phyloP scores from a whole-genome alignment of 2,797 vertebrate genomes.

The Lepus oiostolus region DNA sequence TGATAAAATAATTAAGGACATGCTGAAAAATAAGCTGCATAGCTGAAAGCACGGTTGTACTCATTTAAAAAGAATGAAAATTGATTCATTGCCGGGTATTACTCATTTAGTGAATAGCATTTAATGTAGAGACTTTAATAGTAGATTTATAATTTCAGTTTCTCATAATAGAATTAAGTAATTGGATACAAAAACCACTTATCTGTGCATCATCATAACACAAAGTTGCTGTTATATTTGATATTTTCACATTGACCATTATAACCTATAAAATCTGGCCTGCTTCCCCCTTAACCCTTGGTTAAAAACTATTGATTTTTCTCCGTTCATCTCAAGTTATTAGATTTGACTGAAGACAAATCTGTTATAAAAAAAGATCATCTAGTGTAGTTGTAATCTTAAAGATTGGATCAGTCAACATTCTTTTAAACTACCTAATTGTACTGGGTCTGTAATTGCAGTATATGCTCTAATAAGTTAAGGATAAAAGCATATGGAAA shows the following conservation, averaged over 20 bases:
- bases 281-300: background rate
- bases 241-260: constrained; percentile 20
- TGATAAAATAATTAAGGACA: constrained; percentile 71
- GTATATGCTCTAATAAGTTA: background rate
- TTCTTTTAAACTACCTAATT: constrained; percentile 27
- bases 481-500: background rate
- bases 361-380: background rate
- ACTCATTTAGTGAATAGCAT: constrained; percentile 36
- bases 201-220: background rate
- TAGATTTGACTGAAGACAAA: constrained; percentile 25
- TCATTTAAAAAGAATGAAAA: constrained; percentile 47
- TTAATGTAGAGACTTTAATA: constrained; percentile 13
- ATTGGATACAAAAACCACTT: constrained; percentile 40
- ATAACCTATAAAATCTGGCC: constrained; percentile 23
- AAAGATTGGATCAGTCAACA: constrained; percentile 38
- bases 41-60: constrained; percentile 8
- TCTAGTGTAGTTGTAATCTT: constrained; percentile 9
- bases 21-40: constrained; percentile 58
- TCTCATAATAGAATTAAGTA: constrained; percentile 46
- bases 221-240: background rate
- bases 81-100: constrained; percentile 25
- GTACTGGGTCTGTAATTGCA: background rate
- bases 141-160: constrained; percentile 26
- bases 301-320: constrained; percentile 47
- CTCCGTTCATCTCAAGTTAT: constrained; percentile 17